phyloP scores from a whole-genome alignment of 2,113 vertebrate species.

The Neolamprologus falcicula region DNA sequence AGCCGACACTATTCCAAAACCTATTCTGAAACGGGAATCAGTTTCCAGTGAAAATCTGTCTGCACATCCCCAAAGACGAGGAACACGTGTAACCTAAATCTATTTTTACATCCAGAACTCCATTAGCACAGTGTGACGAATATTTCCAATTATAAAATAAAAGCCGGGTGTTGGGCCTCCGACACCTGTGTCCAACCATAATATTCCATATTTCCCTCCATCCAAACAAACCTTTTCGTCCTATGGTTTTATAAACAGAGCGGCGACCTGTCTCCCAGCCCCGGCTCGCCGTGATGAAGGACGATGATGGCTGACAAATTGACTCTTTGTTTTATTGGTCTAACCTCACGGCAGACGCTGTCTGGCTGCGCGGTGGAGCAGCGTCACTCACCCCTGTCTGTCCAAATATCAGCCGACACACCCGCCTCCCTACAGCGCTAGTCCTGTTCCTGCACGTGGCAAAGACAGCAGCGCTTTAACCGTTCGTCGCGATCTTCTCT shows the following conservation, averaged over 20 bases:
- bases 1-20: background rate
- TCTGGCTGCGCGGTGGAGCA: constrained; percentile 35
- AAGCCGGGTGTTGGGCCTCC: background rate
- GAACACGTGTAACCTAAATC: background rate
- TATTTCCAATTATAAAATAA: background rate
- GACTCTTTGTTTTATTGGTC: constrained; percentile 52
- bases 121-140: background rate
- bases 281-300: background rate
- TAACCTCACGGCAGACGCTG: constrained; percentile 12
- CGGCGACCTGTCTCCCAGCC: background rate
- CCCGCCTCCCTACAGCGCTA: background rate
- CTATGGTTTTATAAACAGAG: background rate
- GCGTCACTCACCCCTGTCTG: constrained; percentile 27
- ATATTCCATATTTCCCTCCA: constrained; percentile 12
- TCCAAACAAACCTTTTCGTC: background rate
- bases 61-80: background rate
- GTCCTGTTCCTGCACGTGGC: background rate
- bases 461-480: background rate
- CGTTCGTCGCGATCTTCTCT: background rate
- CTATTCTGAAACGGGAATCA: background rate
- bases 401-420: constrained; percentile 28
- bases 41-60: background rate
- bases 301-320: constrained; percentile 17
- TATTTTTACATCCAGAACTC: background rate
- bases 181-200: background rate